A percentile compares a stretch with the other conserved stretches of the same genome.
Conservation (phyloP, 2,113 vertebrate genomes). For the Chloropsis hardwickii region DNA sequence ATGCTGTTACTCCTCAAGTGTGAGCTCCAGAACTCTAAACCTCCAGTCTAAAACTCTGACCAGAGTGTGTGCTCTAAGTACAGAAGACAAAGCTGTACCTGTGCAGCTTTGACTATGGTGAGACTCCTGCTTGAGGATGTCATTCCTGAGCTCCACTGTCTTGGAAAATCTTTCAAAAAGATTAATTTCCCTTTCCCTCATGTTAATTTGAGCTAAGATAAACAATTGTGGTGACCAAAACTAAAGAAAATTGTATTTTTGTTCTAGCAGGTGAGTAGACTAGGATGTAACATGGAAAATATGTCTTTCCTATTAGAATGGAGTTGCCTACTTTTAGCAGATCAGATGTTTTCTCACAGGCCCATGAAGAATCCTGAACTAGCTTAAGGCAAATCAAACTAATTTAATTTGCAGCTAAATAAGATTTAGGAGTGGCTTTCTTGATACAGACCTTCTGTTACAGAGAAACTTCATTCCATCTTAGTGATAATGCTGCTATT, state of each 20-base stretch:
- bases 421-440: not conserved
- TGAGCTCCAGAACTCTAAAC: not conserved
- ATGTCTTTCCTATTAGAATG: not conserved
- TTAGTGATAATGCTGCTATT: not conserved
- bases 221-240: not conserved
- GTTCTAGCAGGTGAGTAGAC: not conserved
- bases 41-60: not conserved
- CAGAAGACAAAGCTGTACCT: not conserved
- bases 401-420: constrained; percentile 3
- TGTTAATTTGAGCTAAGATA: not conserved
- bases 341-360: not conserved
- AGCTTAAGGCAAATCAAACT: not conserved
- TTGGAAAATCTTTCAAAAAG: not conserved
- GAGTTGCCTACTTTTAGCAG: not conserved
- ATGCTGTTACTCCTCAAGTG: not conserved
- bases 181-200: not conserved
- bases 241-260: not conserved
- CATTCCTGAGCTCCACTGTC: not conserved
- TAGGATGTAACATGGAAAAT: not conserved
- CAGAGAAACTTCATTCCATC: not conserved
- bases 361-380: not conserved
- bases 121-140: not conserved
- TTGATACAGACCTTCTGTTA: not conserved
- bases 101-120: not conserved
- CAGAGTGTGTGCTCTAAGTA: not conserved